Conservation (phyloP, 2,113 vertebrate species). For the Apus apus region DNA sequence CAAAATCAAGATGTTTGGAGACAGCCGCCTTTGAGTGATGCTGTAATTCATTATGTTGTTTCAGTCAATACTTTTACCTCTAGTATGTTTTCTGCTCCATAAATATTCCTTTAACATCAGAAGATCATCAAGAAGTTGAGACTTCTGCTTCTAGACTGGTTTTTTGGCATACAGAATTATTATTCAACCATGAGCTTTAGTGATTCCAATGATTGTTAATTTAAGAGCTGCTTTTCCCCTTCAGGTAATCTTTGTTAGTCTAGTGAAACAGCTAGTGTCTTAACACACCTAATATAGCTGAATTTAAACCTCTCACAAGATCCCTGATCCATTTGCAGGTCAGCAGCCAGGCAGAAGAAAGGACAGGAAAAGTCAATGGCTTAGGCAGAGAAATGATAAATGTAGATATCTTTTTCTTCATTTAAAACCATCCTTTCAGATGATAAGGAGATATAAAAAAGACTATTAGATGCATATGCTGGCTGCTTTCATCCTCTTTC, state of each 20-base stretch:
- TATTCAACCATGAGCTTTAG: not conserved
- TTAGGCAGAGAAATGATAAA: not conserved
- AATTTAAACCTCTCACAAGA: not conserved
- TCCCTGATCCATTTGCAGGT: not conserved
- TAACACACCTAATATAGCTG: not conserved
- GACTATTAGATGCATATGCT: not conserved
- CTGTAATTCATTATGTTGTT: not conserved
- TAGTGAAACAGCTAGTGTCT: not conserved
- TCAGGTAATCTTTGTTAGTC: not conserved
- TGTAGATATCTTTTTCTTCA: not conserved
- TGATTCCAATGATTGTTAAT: not conserved
- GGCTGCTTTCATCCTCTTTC: not conserved
- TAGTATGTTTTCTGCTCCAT: not conserved
- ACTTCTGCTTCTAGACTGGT: not conserved
- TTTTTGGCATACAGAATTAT: not conserved
- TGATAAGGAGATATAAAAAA: not conserved
- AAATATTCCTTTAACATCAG: not conserved
- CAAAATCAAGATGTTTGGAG: conserved; percentile 17
- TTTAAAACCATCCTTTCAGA: not conserved
- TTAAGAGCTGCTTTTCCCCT: not conserved
- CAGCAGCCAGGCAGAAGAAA: not conserved
- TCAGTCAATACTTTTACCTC: not conserved
- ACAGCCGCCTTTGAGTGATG: not conserved
- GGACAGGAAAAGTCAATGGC: not conserved
- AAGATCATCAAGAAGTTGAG: not conserved